These are phyloP conservation scores for Isotomurus palustris DNA, from an alignment of 2,888 invertebrate species.

Conservation along the genomic window DNA sequence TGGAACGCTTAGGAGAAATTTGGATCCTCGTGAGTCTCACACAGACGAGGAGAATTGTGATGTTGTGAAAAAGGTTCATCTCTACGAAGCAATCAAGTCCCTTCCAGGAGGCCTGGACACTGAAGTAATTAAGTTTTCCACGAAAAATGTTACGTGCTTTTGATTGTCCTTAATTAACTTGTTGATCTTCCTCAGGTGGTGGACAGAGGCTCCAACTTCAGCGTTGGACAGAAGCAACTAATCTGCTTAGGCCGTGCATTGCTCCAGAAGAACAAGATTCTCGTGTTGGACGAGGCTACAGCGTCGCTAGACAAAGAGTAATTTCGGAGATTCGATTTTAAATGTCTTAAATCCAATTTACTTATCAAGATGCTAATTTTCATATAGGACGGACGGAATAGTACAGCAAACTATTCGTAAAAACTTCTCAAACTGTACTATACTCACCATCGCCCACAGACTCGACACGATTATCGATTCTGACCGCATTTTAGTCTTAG, in stretches of 20 bases:
- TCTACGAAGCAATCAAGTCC: constrained; percentile 28
- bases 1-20: constrained; percentile 18
- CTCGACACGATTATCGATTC: constrained; percentile 91
- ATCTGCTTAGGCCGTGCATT: constrained; percentile 53
- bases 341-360: not conserved
- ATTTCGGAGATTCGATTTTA: not conserved
- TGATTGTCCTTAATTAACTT: not conserved
- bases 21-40: constrained; percentile 37
- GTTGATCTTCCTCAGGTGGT: constrained; percentile 32
- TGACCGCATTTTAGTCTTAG: constrained; percentile 80
- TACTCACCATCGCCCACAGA: constrained; percentile 85
- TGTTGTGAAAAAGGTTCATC: constrained; percentile 34
- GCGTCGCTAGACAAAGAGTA: constrained; percentile 52
- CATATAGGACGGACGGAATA: constrained; percentile 67
- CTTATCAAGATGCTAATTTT: not conserved
- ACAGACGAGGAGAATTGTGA: constrained; percentile 33
- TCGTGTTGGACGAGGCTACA: constrained; percentile 53
- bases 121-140: constrained; percentile 31
- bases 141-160: too few relatives aligned
- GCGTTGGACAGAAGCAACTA: constrained; percentile 53
- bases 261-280: constrained; percentile 50
- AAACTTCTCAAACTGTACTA: constrained; percentile 76
- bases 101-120: constrained; percentile 26
- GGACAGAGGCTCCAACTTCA: constrained; percentile 50
- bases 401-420: constrained; percentile 77